Evolutionary conservation across 2,797 vertebrate genomes (phyloP).

Genomic region (Poeciliopsis turneri): DNA sequence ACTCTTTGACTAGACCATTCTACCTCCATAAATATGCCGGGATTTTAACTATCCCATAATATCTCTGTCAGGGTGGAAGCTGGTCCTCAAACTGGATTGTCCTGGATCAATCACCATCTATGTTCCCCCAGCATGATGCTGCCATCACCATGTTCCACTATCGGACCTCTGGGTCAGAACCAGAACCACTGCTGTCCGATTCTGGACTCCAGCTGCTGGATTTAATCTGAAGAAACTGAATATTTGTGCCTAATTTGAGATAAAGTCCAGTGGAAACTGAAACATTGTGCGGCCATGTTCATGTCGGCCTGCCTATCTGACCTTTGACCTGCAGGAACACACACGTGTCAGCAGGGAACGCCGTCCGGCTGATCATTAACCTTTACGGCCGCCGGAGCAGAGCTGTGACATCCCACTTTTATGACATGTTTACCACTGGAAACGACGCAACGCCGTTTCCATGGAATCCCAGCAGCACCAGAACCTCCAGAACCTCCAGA

Average conservation of each 20-base stretch:
- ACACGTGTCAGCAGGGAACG: conserved; percentile 9
- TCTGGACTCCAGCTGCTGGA: no score
- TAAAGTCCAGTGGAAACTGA: not conserved
- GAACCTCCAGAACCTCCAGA: no score
- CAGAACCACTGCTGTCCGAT: not conserved
- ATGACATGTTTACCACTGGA: not conserved
- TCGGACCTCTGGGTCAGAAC: not conserved
- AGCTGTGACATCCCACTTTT: not conserved
- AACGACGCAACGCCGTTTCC: conserved; percentile 5
- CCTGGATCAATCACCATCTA: no score
- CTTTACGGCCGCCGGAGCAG: not conserved
- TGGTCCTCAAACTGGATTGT: no score
- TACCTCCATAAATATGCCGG: not conserved
- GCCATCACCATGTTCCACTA: not conserved
- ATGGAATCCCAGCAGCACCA: conserved; percentile 31
- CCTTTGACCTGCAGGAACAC: not conserved
- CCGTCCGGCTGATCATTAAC: conserved; percentile 26
- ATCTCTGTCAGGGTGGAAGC: not conserved
- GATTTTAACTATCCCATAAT: not conserved
- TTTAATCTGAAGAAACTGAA: not conserved
- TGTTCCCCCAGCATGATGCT: not conserved
- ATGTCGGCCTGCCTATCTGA: not conserved
- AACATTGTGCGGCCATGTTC: not conserved
- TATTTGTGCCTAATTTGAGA: no score
- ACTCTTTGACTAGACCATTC: not conserved